Conservation (phyloP, 2,888 invertebrate genomes). For the Loripinus fragilis region DNA sequence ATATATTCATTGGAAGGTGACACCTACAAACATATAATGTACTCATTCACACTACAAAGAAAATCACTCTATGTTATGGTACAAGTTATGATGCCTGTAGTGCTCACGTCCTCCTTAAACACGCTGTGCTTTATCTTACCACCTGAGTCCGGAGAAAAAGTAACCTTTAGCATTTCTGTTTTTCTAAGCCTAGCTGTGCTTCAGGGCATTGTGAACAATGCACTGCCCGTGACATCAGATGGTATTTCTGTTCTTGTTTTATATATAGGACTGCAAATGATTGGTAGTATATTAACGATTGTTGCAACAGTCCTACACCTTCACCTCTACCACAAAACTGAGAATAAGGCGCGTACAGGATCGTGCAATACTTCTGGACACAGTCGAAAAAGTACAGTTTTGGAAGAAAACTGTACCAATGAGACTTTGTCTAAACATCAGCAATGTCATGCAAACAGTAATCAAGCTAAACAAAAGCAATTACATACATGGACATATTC, state of each 20-base stretch:
- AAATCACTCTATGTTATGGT: constrained; percentile 50
- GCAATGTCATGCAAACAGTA: too few species aligned
- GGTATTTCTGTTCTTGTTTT: constrained; percentile 55
- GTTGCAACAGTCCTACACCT: constrained; percentile 43
- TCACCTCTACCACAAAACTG: constrained; percentile 34
- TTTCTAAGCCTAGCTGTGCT: constrained; percentile 60
- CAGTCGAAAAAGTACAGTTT: background rate
- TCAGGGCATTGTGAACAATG: constrained; percentile 45
- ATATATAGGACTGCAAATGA: constrained; percentile 52
- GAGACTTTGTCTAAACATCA: too few species aligned
- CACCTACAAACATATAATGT: background rate
- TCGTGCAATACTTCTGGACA: background rate
- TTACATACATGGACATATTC: too few species aligned
- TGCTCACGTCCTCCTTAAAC: constrained; percentile 50
- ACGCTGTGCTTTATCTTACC: constrained; percentile 55
- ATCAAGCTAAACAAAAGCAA: too few species aligned
- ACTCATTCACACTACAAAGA: constrained; percentile 37
- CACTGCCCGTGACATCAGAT: constrained; percentile 49
- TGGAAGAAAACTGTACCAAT: too few species aligned
- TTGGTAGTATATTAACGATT: constrained; percentile 51
- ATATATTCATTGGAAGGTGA: too few species aligned
- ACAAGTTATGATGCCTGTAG: constrained; percentile 55
- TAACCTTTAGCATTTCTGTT: constrained; percentile 56
- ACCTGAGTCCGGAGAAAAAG: constrained; percentile 55
- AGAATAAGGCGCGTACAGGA: background rate